These are phyloP conservation scores for Percopsis omiscomaycus DNA, from an alignment of 2,797 vertebrate genomes.

Conservation along the genomic window DNA sequence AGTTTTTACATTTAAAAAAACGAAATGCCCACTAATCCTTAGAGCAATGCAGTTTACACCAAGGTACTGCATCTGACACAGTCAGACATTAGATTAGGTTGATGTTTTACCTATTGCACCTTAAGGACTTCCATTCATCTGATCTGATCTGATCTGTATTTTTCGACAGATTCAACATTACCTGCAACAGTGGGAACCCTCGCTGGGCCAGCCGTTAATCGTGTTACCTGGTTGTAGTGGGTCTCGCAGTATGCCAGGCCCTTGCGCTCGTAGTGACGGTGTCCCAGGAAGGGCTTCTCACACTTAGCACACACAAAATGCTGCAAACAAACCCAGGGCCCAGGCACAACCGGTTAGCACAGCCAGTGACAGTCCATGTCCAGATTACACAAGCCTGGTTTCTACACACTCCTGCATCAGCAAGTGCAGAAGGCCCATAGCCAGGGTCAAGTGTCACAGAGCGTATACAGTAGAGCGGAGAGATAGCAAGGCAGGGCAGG, in stretches of 20 bases:
- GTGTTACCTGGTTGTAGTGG: constrained; percentile 88
- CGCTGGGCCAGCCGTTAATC: too few species aligned
- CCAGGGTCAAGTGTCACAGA: background rate
- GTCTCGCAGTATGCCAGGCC: constrained; percentile 89
- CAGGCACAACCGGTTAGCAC: constrained; percentile 58
- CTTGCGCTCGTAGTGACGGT: constrained; percentile 89
- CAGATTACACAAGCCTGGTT: constrained; percentile 8
- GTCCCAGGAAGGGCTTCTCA: constrained; percentile 91
- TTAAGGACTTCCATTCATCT: too few species aligned
- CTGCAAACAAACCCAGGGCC: constrained; percentile 75
- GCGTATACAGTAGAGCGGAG: background rate
- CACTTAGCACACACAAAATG: constrained; percentile 94
- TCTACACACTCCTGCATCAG: constrained; percentile 22
- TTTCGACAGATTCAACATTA: background rate
- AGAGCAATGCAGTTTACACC: too few species aligned
- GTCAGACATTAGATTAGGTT: too few species aligned
- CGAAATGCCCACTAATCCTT: too few species aligned
- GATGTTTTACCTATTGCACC: too few species aligned
- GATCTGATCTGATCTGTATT: too few species aligned
- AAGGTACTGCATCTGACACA: too few species aligned
- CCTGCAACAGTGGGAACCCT: background rate
- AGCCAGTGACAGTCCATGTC: constrained; percentile 17
- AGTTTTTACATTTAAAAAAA: too few species aligned
- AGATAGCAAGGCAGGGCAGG: constrained; percentile 24
- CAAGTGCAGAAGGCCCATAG: background rate